Conservation (phyloP, 2,888 invertebrate genomes). For the Tenthredo scrophulariae region DNA sequence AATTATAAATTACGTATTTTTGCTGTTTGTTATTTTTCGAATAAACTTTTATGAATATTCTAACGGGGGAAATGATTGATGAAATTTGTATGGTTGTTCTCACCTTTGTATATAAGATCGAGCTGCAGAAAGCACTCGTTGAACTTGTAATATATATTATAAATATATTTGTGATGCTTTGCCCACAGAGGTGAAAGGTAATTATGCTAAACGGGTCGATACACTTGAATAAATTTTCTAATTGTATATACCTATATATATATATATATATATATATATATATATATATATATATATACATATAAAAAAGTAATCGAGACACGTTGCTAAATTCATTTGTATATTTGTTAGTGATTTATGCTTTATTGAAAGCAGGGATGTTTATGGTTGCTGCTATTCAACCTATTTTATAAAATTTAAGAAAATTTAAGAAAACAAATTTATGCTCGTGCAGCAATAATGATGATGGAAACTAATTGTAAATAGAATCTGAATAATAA, state of each 20-base stretch:
- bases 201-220: not conserved
- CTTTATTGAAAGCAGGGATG: conserved; percentile 12
- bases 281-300: not conserved
- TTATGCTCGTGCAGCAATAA: not conserved
- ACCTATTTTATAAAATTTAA: not conserved
- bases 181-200: not conserved
- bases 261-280: not conserved
- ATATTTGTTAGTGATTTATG: conserved; percentile 10
- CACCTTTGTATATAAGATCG: conserved; percentile 5
- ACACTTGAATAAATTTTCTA: conserved; percentile 17
- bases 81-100: not conserved
- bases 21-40: conserved; percentile 22
- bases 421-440: not conserved
- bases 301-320: not conserved
- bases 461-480: conserved; percentile 24
- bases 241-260: conserved; percentile 14
- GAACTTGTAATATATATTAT: conserved; percentile 15
- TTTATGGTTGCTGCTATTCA: not conserved
- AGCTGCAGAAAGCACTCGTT: not conserved
- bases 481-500: conserved; percentile 22
- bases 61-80: not conserved
- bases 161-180: conserved; percentile 19
- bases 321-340: conserved; percentile 1
- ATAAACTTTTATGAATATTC: conserved; percentile 9
- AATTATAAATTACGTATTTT: conserved; percentile 11